Base-by-base conservation (phyloP, 2,797 vertebrate genomes). In the Toxotes lorentzi region DNA sequence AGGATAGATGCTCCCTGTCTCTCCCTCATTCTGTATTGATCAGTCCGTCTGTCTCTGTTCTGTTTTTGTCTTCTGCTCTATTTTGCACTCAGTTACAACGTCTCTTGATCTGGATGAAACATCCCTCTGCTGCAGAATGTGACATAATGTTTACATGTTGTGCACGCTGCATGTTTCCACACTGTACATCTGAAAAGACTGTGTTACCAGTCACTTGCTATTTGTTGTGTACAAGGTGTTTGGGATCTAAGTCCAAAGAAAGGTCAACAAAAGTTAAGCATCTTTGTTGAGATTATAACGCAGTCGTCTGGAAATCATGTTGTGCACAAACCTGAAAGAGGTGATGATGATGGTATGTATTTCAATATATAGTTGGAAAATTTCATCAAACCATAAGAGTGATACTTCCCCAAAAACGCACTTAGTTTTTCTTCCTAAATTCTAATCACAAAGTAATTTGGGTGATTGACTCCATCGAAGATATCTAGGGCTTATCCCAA, bases 401-500 rank as follows among this genome's bases (percentile, higher is more conserved):
- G 62, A 66, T 45, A 58, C 48, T 79, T 73, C 48, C 62, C 16
- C 43, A 60, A 7, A 84, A 62, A 35, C 61, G 21, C 43, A 66
- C 45, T 59, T 43, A 53, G 47, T 73, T 78, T 76, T 61, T 66
- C 70, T n/a, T 78, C 62, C 65, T 85, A 70, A 81, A 82, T 79
- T 79, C 61, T 85, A 82, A 78, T 83, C 75, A 85, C 85, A 35
- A 65, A 78, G 85, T 88, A 24, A 87, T 92, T 86, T 88, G 84
- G 75, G 85, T 89, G 90, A 91, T 84, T 89, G 87, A 90, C 84
- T 88, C 54, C 77, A 77, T 90, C 70, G 86, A 78, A 90, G 69
- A 82, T 84, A 92, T 93, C 84, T 93, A 70, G 92, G 91, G 34
- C 90, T 90, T 40, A 60, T 90, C 92, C 83, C 93, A 54, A 9